Conservation (phyloP, 2,113 vertebrate genomes). For the Centrocercus urophasianus region DNA sequence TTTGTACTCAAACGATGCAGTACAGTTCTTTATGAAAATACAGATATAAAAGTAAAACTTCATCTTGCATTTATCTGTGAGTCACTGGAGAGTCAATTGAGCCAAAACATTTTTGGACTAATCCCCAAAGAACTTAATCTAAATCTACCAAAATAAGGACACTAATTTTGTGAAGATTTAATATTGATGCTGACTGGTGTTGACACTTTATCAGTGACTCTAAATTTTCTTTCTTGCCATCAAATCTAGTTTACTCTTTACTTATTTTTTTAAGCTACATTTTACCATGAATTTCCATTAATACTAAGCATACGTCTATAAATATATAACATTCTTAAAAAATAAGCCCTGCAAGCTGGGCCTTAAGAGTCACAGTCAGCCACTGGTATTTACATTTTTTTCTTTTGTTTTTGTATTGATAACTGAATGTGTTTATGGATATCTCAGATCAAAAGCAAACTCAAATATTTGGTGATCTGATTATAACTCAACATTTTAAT, state of each 20-base stretch:
- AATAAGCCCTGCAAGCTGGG: not conserved
- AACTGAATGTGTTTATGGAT: not conserved
- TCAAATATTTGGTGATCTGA: not conserved
- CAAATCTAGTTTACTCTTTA: constrained; percentile 52
- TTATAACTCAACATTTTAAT: not conserved
- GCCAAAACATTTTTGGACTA: not conserved
- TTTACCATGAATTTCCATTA: not conserved
- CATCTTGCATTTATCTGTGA: not conserved
- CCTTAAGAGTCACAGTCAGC: not conserved
- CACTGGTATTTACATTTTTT: not conserved
- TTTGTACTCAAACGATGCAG: not conserved
- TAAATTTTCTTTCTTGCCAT: constrained; percentile 54
- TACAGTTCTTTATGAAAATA: not conserved
- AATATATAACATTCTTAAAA: not conserved
- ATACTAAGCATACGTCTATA: not conserved
- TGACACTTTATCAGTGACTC: constrained; percentile 72
- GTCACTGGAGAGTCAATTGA: constrained; percentile 24
- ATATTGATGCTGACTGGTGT: constrained; percentile 57
- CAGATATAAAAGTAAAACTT: not conserved
- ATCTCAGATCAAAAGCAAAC: not conserved
- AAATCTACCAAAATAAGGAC: constrained; percentile 56
- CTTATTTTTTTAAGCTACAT: constrained; percentile 39
- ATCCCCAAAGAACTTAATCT: constrained; percentile 19
- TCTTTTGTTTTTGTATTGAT: not conserved
- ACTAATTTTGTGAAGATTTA: constrained; percentile 54